Percentiles rank a stretch among this genome's conserved stretches.
phyloP scores from a whole-genome alignment of 2,888 invertebrate species.

The Temnothorax unifasciatus region DNA sequence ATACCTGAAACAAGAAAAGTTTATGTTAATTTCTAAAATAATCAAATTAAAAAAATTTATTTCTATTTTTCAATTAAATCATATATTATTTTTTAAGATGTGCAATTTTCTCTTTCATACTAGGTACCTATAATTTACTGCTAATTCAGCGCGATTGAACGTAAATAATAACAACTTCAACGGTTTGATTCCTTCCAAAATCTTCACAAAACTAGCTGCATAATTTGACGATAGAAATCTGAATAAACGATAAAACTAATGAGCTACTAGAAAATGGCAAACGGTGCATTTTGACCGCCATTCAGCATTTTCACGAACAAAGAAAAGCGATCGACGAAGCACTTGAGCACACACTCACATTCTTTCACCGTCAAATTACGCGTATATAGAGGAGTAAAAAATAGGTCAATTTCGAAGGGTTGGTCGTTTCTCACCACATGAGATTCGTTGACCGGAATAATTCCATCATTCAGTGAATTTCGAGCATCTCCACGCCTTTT shows the following conservation, averaged over 20 bases:
- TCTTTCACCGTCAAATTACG: conserved; percentile 39
- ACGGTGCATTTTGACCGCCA: conserved; percentile 24
- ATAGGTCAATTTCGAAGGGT: conserved; percentile 25
- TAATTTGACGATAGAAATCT: conserved; percentile 35
- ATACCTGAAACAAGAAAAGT: conserved; percentile 42
- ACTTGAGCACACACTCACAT: conserved; percentile 28
- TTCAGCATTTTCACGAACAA: conserved; percentile 34
- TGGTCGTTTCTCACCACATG: conserved; percentile 7
- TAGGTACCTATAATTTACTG: not conserved
- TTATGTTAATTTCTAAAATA: conserved; percentile 1
- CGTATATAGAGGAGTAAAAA: conserved; percentile 39
- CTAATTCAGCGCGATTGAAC: not conserved
- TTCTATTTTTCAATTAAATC: not conserved
- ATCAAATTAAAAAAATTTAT: not conserved
- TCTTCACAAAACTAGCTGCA: conserved; percentile 4
- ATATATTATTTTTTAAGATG: not conserved
- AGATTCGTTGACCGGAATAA: conserved; percentile 53
- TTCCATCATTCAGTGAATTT: conserved; percentile 45
- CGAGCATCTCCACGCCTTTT: conserved; percentile 48
- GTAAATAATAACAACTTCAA: not conserved
- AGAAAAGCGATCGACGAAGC: conserved; percentile 31
- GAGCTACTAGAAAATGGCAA: conserved; percentile 47
- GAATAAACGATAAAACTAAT: conserved; percentile 34
- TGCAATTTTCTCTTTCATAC: not conserved
- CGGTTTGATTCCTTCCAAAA: not conserved